Conservation (phyloP, 2,113 vertebrate species). For the Chionomys nivalis region DNA sequence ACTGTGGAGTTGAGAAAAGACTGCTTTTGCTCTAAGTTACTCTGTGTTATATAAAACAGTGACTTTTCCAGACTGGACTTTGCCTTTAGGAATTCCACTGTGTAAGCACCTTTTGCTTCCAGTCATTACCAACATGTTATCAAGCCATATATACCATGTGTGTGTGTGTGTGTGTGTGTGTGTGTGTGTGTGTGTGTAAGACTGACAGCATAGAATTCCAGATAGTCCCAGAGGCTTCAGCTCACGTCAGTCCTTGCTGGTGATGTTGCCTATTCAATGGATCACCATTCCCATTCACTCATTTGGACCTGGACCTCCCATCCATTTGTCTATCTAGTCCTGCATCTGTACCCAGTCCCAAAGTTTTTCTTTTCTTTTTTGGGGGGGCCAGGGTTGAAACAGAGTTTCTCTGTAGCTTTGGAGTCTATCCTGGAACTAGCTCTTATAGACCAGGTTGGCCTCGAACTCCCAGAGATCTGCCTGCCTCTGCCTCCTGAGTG, state of each 20-base stretch:
- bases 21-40: background rate
- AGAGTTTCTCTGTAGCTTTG: too few species aligned
- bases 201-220: background rate
- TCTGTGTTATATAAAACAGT: background rate
- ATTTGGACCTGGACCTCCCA: background rate
- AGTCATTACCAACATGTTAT: background rate
- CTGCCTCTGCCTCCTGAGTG: too few species aligned
- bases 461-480: too few species aligned
- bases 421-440: too few species aligned
- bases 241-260: background rate
- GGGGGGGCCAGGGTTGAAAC: too few species aligned
- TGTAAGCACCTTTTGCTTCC: background rate
- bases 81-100: background rate
- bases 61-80: background rate
- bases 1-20: background rate
- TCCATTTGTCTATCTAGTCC: background rate
- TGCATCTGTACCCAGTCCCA: too few species aligned
- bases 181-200: too few species aligned
- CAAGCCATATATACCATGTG: background rate
- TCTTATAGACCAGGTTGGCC: too few species aligned
- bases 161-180: too few species aligned
- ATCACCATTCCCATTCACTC: background rate
- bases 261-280: background rate
- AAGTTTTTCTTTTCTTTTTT: too few species aligned
- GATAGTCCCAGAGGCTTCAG: background rate